Evolutionary conservation across 2,888 invertebrate species (phyloP).

Genomic region (Terebella lapidaria): DNA sequence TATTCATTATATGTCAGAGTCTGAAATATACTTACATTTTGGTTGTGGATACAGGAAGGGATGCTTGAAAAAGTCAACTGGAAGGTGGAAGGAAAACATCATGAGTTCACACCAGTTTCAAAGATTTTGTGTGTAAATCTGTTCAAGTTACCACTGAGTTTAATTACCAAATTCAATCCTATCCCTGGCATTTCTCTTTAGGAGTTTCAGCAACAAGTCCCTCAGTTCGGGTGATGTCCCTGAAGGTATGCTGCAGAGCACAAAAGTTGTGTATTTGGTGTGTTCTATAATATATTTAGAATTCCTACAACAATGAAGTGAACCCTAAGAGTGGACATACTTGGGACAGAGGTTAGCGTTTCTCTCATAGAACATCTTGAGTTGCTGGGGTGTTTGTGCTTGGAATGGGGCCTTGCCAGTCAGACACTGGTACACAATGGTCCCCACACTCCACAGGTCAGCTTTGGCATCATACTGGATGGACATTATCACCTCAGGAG

Average conservation of each 20-base stretch:
- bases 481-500: conserved; percentile 99
- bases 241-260: conserved; percentile 76
- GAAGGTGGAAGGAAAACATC: too few species aligned
- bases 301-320: neutral
- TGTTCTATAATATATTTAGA: too few species aligned
- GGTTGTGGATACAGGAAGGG: conserved; percentile 63
- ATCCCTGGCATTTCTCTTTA: conserved; percentile 85
- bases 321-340: conserved; percentile 30
- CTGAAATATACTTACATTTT: conserved; percentile 3
- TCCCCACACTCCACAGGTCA: conserved; percentile 97
- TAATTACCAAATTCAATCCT: conserved; percentile 88
- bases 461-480: conserved; percentile 98
- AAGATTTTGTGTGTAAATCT: too few species aligned
- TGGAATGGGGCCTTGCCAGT: conserved; percentile 98
- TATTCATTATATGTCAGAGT: too few species aligned
- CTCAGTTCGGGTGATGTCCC: conserved; percentile 87
- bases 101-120: too few species aligned
- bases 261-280: too few species aligned
- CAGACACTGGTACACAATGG: conserved; percentile 96
- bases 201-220: conserved; percentile 72
- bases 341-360: conserved; percentile 60
- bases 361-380: conserved; percentile 95
- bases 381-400: conserved; percentile 93
- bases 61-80: conserved; percentile 87
- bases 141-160: too few species aligned